Percentiles rank a stretch among this genome's conserved stretches.
These are phyloP conservation scores for Synaphobranchus kaupii DNA, from an alignment of 2,797 vertebrate genomes.

Conservation along the genomic window DNA sequence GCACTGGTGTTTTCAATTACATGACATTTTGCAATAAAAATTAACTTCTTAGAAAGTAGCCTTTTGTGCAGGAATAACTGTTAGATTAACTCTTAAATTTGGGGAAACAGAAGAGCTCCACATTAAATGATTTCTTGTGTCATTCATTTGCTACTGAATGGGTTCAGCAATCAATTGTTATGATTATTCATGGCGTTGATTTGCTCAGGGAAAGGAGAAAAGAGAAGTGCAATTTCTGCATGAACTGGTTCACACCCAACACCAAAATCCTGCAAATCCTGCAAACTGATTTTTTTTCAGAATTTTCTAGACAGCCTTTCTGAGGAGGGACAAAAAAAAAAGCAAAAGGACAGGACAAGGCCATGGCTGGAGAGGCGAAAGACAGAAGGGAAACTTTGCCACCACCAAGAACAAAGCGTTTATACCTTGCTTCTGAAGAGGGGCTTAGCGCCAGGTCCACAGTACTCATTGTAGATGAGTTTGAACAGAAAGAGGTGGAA, in stretches of 20 bases:
- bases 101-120: constrained; percentile 10
- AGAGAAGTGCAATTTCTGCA: constrained; percentile 2
- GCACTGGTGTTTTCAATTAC: constrained; percentile 35
- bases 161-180: constrained; percentile 9
- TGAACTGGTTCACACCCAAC: constrained; percentile 32
- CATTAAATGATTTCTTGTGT: constrained; percentile 19
- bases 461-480: constrained; percentile 99
- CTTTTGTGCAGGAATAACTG: neutral
- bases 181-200: constrained; percentile 10
- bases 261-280: constrained; percentile 10
- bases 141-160: neutral
- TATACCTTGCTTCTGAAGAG: constrained; percentile 99
- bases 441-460: constrained; percentile 92
- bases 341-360: constrained; percentile 47
- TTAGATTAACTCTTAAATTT: neutral
- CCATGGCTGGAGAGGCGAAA: constrained; percentile 27
- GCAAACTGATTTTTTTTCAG: constrained; percentile 6
- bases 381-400: constrained; percentile 47
- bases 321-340: constrained; percentile 46
- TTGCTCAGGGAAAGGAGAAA: constrained; percentile 11
- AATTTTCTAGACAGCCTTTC: constrained; percentile 43
- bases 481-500: constrained; percentile 99
- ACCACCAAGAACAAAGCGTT: constrained; percentile 43
- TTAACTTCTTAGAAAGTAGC: constrained; percentile 3
- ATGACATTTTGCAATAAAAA: neutral